Conservation (phyloP, 2,113 vertebrate genomes). For the Probosciger aterrimus region DNA sequence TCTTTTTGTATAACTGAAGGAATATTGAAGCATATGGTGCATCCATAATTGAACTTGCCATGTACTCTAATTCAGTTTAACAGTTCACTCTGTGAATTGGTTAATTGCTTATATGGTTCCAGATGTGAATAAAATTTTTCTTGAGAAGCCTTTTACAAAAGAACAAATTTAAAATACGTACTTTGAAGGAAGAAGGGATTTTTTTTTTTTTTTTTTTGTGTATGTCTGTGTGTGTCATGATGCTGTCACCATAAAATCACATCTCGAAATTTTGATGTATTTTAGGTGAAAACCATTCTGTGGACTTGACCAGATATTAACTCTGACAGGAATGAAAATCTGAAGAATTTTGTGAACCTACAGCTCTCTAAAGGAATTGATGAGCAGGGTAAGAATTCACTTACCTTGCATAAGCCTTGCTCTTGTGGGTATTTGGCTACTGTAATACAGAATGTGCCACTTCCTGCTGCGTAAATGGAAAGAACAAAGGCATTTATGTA, state of each 20-base stretch:
- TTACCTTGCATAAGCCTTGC: neutral
- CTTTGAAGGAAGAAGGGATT: neutral
- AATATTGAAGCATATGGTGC: slow-evolving; percentile 20
- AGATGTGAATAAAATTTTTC: slow-evolving; percentile 12
- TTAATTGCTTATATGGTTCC: slow-evolving; percentile 28
- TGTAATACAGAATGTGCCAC: neutral
- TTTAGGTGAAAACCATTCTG: slow-evolving; percentile 33
- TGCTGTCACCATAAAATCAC: neutral
- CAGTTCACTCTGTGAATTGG: slow-evolving; percentile 18
- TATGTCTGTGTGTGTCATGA: neutral
- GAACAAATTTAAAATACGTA: neutral
- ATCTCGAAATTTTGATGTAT: neutral
- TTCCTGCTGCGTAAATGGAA: neutral
- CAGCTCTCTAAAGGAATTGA: neutral
- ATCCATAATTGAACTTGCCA: slow-evolving; percentile 14
- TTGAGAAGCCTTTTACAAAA: neutral
- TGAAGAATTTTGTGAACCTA: neutral
- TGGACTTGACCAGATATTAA: neutral
- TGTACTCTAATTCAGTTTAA: slow-evolving; percentile 4
- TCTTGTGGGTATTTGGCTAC: neutral
- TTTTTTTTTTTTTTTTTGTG: fast-evolving
- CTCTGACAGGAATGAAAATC: neutral
- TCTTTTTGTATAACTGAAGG: neutral
- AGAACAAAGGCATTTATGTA: neutral
- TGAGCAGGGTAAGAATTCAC: neutral